These are phyloP conservation scores for Stegastes partitus DNA, from an alignment of 2,113 vertebrate species.

Conservation along the genomic window DNA sequence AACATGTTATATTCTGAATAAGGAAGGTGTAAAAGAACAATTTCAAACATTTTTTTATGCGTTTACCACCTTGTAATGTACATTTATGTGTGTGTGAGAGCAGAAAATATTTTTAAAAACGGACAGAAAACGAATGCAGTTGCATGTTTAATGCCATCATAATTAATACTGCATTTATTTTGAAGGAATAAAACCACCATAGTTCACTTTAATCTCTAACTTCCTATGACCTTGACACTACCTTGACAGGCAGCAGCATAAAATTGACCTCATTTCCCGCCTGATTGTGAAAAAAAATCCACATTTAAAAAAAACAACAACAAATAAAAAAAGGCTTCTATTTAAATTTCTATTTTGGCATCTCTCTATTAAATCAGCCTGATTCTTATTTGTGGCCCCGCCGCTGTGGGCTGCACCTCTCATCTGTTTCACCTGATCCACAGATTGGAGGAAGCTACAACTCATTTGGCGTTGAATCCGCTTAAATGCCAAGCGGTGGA, in stretches of 20 bases:
- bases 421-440: conserved; percentile 54
- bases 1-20: not conserved
- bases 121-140: not conserved
- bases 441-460: conserved; percentile 37
- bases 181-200: not conserved
- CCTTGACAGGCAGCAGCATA: conserved; percentile 14
- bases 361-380: conserved; percentile 40
- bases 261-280: conserved; percentile 43
- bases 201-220: conserved; percentile 25
- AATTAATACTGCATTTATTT: not conserved
- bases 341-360: conserved; percentile 52
- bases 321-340: conserved; percentile 34
- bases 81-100: too few relatives aligned
- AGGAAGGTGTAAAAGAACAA: not conserved
- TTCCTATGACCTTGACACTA: conserved; percentile 58
- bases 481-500: conserved; percentile 75
- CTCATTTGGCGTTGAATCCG: conserved; percentile 60
- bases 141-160: not conserved
- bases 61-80: too few relatives aligned
- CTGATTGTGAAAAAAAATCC: conserved; percentile 39
- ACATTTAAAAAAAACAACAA: not conserved
- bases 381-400: conserved; percentile 23
- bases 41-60: not conserved
- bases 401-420: conserved; percentile 36
- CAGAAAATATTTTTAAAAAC: not conserved